Percentiles rank a stretch among this genome's conserved stretches.
Evolutionary conservation across 2,888 invertebrate genomes (phyloP).

Genomic region (Drosophila borealis): DNA sequence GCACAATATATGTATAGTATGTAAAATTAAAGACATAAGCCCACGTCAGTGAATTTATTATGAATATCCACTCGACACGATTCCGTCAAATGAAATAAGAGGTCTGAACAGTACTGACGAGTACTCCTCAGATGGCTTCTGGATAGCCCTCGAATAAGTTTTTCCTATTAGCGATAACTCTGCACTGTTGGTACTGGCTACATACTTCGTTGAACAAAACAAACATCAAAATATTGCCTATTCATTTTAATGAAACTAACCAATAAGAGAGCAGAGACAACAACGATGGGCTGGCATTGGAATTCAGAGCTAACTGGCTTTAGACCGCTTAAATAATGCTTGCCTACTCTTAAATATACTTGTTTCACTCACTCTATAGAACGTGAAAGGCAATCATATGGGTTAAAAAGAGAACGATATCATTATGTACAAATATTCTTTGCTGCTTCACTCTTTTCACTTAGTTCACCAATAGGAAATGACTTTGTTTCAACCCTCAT

Average conservation of each 20-base stretch:
- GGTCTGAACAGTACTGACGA: constrained; percentile 86
- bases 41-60: constrained; percentile 85
- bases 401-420: constrained; percentile 33
- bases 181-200: constrained; percentile 78
- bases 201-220: constrained; percentile 77
- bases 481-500: constrained; percentile 49
- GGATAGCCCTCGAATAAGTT: constrained; percentile 86
- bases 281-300: constrained; percentile 49
- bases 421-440: constrained; percentile 8
- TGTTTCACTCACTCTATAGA: constrained; percentile 38
- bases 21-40: constrained; percentile 81
- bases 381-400: not conserved
- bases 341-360: constrained; percentile 33
- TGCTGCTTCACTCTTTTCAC: constrained; percentile 28
- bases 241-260: constrained; percentile 62
- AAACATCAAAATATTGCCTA: constrained; percentile 76
- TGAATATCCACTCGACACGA: constrained; percentile 86
- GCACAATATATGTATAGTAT: constrained; percentile 78
- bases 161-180: constrained; percentile 83
- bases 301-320: constrained; percentile 33
- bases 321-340: constrained; percentile 34
- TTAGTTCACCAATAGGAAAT: constrained; percentile 52
- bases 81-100: constrained; percentile 86
- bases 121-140: constrained; percentile 86
- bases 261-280: constrained; percentile 51